A percentile compares a stretch with the other conserved stretches of the same genome.
These are phyloP conservation scores for Gryllus bimaculatus DNA, from an alignment of 1,140 invertebrate species.

Conservation along the genomic window DNA sequence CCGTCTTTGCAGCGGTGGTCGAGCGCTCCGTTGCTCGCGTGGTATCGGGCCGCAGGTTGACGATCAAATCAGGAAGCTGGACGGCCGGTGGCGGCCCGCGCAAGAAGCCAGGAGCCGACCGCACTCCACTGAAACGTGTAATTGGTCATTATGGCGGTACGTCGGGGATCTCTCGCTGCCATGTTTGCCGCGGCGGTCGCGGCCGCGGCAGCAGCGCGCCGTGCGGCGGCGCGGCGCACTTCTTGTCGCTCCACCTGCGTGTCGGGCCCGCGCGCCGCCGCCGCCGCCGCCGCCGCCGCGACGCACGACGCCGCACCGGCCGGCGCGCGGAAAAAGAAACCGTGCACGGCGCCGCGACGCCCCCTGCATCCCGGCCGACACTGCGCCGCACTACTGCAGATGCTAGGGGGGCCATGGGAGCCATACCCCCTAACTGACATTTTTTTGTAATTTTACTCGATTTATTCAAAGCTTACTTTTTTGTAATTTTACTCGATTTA, in stretches of 20 bases:
- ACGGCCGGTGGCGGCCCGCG: background rate
- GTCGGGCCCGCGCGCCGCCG: background rate
- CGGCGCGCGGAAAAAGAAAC: too few relatives aligned
- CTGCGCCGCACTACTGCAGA: background rate
- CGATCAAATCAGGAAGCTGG: background rate
- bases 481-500: too few relatives aligned
- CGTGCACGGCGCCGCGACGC: too few relatives aligned
- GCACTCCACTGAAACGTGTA: constrained; percentile 3
- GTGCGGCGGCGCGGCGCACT: background rate
- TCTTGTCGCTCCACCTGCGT: background rate
- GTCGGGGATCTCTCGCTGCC: background rate
- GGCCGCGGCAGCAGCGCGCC: background rate
- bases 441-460: too few relatives aligned
- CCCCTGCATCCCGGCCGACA: too few relatives aligned
- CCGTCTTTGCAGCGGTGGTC: too few relatives aligned
- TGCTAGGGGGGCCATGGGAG: background rate
- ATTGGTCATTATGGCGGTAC: background rate
- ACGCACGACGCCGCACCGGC: background rate
- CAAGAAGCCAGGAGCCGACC: background rate
- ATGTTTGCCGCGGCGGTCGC: background rate
- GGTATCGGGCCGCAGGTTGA: background rate
- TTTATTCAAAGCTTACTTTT: too few relatives aligned
- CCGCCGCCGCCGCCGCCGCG: too few relatives aligned
- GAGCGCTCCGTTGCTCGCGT: too few relatives aligned
- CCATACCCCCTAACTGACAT: too few relatives aligned